These are phyloP conservation scores for Elegia similella DNA, from an alignment of 2,888 invertebrate genomes.

Conservation along the genomic window DNA sequence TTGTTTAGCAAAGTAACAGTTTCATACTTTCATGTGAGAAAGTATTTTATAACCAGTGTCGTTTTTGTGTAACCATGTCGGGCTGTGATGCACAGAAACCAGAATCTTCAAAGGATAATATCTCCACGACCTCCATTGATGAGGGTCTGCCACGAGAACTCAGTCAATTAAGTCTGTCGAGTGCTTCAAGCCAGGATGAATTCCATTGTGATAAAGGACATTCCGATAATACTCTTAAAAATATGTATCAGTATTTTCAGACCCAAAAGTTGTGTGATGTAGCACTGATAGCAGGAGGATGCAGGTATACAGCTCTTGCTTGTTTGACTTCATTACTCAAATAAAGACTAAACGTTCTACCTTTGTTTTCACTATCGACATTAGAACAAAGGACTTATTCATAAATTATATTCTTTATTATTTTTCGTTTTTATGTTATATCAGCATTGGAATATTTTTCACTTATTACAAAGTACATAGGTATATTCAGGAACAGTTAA, in stretches of 20 bases:
- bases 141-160: slow-evolving; percentile 85
- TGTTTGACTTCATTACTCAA: too few species aligned
- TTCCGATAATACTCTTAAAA: slow-evolving; percentile 89
- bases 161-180: slow-evolving; percentile 84
- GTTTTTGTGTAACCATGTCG: slow-evolving; percentile 52
- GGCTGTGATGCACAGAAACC: slow-evolving; percentile 65
- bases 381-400: neutral
- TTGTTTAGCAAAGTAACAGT: slow-evolving; percentile 25
- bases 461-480: too few species aligned
- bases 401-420: too few species aligned
- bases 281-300: slow-evolving; percentile 89
- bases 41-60: slow-evolving; percentile 2
- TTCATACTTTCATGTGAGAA: slow-evolving; percentile 10
- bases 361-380: neutral
- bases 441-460: too few species aligned
- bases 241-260: slow-evolving; percentile 91
- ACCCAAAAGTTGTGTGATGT: slow-evolving; percentile 94
- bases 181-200: slow-evolving; percentile 88
- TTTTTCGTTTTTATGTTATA: too few species aligned
- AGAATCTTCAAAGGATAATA: slow-evolving; percentile 68
- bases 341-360: neutral
- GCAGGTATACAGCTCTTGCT: slow-evolving; percentile 64
- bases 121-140: slow-evolving; percentile 75
- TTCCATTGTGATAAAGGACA: slow-evolving; percentile 89
- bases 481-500: too few species aligned